phyloP scores from a whole-genome alignment of 2,888 invertebrate genomes.

The Empis livida region DNA sequence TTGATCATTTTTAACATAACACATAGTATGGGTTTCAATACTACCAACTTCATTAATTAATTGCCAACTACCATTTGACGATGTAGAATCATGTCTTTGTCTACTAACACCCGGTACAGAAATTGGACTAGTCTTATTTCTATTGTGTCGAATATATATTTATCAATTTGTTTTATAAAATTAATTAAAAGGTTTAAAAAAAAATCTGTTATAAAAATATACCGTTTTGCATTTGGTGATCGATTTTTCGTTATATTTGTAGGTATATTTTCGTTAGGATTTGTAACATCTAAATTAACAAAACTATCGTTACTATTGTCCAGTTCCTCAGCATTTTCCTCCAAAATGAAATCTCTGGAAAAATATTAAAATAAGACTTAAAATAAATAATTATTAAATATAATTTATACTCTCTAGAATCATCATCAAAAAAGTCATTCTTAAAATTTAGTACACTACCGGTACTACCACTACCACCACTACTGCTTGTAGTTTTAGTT shows the following conservation, averaged over 20 bases:
- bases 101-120: slow-evolving; percentile 45
- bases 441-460: slow-evolving; percentile 25
- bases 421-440: slow-evolving; percentile 27
- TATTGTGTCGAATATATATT: too few relatives aligned
- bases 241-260: slow-evolving; percentile 12
- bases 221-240: slow-evolving; percentile 33
- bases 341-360: background rate
- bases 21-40: slow-evolving; percentile 24
- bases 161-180: too few relatives aligned
- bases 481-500: slow-evolving; percentile 33
- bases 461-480: slow-evolving; percentile 25
- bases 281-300: slow-evolving; percentile 35
- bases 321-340: slow-evolving; percentile 17
- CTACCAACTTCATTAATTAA: slow-evolving; percentile 56
- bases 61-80: slow-evolving; percentile 54
- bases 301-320: slow-evolving; percentile 34
- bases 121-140: slow-evolving; percentile 46
- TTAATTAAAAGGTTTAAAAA: too few relatives aligned
- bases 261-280: slow-evolving; percentile 21
- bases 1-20: background rate
- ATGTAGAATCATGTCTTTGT: slow-evolving; percentile 45
- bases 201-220: slow-evolving; percentile 3
- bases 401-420: slow-evolving; percentile 29
- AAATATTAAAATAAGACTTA: background rate
- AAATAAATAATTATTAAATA: background rate